Evolutionary conservation across 2,113 vertebrate genomes (phyloP), one percentile per base, ranked within the genome.

Genomic region (Hystrix brachyura): DNA sequence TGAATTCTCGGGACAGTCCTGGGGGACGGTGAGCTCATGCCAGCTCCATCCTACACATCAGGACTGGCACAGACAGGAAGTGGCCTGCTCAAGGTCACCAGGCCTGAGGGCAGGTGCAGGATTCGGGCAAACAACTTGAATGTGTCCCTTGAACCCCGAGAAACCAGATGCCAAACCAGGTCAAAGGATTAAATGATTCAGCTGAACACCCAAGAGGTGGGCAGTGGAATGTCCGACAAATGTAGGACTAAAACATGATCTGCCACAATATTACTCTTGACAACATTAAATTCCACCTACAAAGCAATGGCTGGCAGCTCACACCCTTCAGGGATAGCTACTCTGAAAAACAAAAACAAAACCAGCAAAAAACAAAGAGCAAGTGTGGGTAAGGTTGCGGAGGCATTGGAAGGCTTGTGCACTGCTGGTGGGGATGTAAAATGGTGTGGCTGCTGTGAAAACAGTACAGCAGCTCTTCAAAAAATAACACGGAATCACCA

Each of bases 341-440:
- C 71, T 4, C 0, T 11, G 34, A 27, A 12, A 86, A 69, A 32
- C 34, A 80, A 62, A 76, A 34, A 4, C 11, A 51, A 23, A 87
- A 29, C 13, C 43, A 46, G 38, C 32, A 21, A 46, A 29, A 59
- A 27, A 27, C 10, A 7, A 46, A 19, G 8, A 6, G 17, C 3
- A 0, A 17, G 5, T 1, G 38, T 14, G 25, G 18, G 10, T 4
- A 3, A 80, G 48, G 48, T 21, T 0, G 27, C 1, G 15, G 72
- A 17, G 62, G 15, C 5, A 21, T 0, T 12, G 74, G 62, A 3
- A 7, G 7, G 4, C 80, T 7, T 9, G 17, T 1, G 11, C 1
- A 0, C 25, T 0, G n/a, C 2, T 21, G 60, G n/a, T 5, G 7
- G 55, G 65, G 9, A 46, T 0, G 2, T 6, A 1, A 12, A 4